phyloP scores from a whole-genome alignment of 1,140 invertebrate genomes.

The Gyrodactylus salaris region DNA sequence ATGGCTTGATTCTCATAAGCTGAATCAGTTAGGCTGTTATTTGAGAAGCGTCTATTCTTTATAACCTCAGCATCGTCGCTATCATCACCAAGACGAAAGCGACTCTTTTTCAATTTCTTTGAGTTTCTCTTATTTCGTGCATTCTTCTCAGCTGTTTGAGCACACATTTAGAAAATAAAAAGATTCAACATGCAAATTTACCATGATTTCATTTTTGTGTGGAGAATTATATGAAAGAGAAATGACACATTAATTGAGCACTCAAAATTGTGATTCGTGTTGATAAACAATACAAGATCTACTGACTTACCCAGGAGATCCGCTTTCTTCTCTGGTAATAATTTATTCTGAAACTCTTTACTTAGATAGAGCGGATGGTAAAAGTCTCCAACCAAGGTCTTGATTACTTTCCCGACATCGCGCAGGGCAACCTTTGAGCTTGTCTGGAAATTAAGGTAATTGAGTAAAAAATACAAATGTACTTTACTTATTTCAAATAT shows the following conservation, averaged over 20 bases:
- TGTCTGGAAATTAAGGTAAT: slow-evolving; percentile 4
- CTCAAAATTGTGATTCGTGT: too few relatives aligned
- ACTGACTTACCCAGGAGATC: neutral
- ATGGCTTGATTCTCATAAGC: neutral
- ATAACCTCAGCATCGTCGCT: too few relatives aligned
- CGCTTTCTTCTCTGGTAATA: neutral
- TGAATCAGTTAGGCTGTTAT: neutral
- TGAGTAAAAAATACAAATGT: too few relatives aligned
- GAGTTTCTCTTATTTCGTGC: neutral
- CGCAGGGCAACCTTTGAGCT: slow-evolving; percentile 2
- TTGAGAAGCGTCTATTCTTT: neutral
- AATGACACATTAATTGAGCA: too few relatives aligned
- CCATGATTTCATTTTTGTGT: too few relatives aligned
- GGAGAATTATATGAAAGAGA: too few relatives aligned
- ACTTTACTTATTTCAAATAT: too few relatives aligned
- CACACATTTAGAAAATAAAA: too few relatives aligned
- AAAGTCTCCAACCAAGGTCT: slow-evolving; percentile 15
- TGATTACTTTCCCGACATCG: slow-evolving; percentile 15
- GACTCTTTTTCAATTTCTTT: neutral
- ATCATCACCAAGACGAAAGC: neutral
- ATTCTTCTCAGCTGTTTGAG: neutral
- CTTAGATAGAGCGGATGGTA: slow-evolving; percentile 13
- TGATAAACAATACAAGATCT: too few relatives aligned
- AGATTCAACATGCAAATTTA: too few relatives aligned
- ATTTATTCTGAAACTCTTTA: slow-evolving; percentile 7